phyloP scores from a whole-genome alignment of 2,113 vertebrate genomes.

The Pteruthius melanotis region DNA sequence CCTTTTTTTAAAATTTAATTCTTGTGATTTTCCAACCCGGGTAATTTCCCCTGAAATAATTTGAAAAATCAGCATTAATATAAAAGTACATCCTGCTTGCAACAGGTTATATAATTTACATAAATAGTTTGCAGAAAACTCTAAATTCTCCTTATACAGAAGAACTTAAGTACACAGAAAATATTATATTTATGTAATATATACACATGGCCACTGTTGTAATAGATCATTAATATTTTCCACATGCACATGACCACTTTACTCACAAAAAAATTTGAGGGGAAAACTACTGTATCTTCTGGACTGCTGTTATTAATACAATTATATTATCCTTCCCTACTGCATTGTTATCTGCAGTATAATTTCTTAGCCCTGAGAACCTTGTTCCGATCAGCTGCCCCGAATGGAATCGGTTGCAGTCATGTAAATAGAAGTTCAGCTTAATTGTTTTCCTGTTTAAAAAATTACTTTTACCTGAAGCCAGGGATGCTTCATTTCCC shows the following conservation, averaged over 20 bases:
- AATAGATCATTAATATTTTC: neutral
- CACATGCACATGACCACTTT: neutral
- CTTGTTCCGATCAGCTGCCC: neutral
- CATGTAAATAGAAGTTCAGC: constrained; percentile 7
- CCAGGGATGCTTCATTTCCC: neutral
- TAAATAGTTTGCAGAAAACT: neutral
- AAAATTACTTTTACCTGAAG: constrained; percentile 6
- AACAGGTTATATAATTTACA: neutral
- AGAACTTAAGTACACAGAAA: neutral
- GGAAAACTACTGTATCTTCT: neutral
- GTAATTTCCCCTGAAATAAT: neutral
- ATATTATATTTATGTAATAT: neutral
- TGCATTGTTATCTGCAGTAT: neutral
- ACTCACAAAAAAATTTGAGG: neutral
- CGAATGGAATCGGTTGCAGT: accelerated
- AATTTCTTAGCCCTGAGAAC: neutral
- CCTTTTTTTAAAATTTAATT: neutral
- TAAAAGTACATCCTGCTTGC: neutral
- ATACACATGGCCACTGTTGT: neutral
- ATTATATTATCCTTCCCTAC: neutral
- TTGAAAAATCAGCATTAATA: neutral
- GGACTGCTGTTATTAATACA: neutral
- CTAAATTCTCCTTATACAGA: neutral
- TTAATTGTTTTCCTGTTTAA: constrained; percentile 11
- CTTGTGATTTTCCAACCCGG: neutral